Evolutionary conservation across 2,797 vertebrate species (phyloP), one percentile per base, ranked within the genome.

Genomic region (Coranthus polyacanthus): DNA sequence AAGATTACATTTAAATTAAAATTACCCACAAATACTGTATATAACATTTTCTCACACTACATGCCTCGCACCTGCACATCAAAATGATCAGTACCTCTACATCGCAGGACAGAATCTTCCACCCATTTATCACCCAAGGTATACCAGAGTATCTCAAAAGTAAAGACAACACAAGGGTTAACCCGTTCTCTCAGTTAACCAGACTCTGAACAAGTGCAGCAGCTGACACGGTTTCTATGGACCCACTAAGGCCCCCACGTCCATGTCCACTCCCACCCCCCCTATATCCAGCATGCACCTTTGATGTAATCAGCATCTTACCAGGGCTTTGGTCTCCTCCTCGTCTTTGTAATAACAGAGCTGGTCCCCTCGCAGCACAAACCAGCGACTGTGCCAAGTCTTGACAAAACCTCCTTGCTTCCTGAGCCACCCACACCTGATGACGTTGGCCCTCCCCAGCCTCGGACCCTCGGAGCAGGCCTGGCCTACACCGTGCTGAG

Each of bases 381-480:
- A 99, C 98, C 98, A 99, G 65, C 97, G 97, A 0, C 94, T 97
- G 86, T 99, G 98, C 98, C 98, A 99, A 11, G 97, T 98, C 94
- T 99, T 99, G 57, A 99, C 97, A 6, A 99, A 99, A 52, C 97
- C 97, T 16, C 98, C 98, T 88, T 99, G 98, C 94, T 99, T 99
- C 84, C 96, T 93, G 80, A 99, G 94, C 97, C 98, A 99, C 69
- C 98, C 98, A 73, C 96, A 94, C 83, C 96, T 96, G 66, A 95
- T 38, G 77, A 95, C 90, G 15, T 66, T 64, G 0, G 90, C 92
- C 72, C 78, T 89, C 17, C 82, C 90, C 38, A 79, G 92, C 81
- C 76, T 88, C 44, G 67, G 90, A 50, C n/a, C 55, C 34, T 87
- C 83, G 1, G 66, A 45, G 73, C 39, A 5, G 63, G 81, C 36